Conservation (phyloP, 2,888 invertebrate genomes). For the Endomychus coccineus region DNA sequence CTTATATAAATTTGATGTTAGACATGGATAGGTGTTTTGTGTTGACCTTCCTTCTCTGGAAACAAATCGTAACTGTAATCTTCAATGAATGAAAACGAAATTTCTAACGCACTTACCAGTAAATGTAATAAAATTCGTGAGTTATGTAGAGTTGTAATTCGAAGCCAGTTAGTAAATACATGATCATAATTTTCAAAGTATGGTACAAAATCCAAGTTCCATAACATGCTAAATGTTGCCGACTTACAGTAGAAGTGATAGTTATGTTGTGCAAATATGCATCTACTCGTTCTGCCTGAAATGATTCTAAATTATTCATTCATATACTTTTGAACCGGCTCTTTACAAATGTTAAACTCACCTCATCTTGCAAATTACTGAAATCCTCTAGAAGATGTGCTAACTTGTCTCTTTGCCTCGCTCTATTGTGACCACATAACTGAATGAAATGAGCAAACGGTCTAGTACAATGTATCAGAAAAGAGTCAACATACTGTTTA, state of each 20-base stretch:
- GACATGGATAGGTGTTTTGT: too few species aligned
- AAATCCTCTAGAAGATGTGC: slow-evolving; percentile 86
- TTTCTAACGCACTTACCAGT: slow-evolving; percentile 56
- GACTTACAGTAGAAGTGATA: slow-evolving; percentile 58
- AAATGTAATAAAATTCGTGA: slow-evolving; percentile 94
- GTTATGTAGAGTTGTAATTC: slow-evolving; percentile 92
- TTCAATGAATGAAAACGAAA: slow-evolving; percentile 3
- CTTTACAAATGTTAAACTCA: slow-evolving; percentile 32
- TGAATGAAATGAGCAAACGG: slow-evolving; percentile 82
- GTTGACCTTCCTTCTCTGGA: too few species aligned
- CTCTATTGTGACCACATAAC: slow-evolving; percentile 90
- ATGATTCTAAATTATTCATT: slow-evolving; percentile 14
- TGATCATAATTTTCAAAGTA: slow-evolving; percentile 85
- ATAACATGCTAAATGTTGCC: slow-evolving; percentile 75
- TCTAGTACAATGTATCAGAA: slow-evolving; percentile 77
- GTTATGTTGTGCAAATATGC: slow-evolving; percentile 66
- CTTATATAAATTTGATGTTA: too few species aligned
- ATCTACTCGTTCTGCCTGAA: slow-evolving; percentile 84
- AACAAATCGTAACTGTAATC: not conserved
- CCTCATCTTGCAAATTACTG: slow-evolving; percentile 86
- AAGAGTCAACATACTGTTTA: slow-evolving; percentile 81
- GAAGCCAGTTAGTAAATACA: slow-evolving; percentile 88
- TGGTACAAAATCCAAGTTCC: slow-evolving; percentile 95
- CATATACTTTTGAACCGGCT: slow-evolving; percentile 3
- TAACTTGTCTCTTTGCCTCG: slow-evolving; percentile 89